phyloP scores from a whole-genome alignment of 2,888 invertebrate species.

The Mesorhabditis belari region DNA sequence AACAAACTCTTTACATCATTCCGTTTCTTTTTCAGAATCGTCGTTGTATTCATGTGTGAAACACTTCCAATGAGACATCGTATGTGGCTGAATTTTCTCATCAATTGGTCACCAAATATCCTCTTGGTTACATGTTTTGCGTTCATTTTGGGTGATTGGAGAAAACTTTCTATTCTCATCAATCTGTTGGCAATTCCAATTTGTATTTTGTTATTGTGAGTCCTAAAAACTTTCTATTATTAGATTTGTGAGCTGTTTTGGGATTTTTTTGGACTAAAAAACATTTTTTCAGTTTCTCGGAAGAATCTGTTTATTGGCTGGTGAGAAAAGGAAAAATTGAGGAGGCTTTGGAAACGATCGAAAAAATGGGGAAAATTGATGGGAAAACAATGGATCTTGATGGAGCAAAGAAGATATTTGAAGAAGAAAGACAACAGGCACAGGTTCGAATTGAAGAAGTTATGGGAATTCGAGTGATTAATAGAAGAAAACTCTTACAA shows the following conservation, averaged over 20 bases:
- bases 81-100: background rate
- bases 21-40: too few relatives aligned
- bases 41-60: background rate
- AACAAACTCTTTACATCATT: too few relatives aligned
- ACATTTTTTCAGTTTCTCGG: background rate
- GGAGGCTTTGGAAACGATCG: background rate
- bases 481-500: too few relatives aligned
- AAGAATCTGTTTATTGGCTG: background rate
- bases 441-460: too few relatives aligned
- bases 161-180: background rate
- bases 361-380: background rate
- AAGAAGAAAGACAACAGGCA: background rate
- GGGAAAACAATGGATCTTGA: background rate
- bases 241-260: too few relatives aligned
- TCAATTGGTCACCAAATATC: background rate
- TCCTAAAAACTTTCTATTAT: background rate
- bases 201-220: background rate
- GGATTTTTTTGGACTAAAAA: background rate
- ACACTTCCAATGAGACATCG: background rate
- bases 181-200: background rate
- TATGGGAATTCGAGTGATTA: too few relatives aligned
- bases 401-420: background rate
- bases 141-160: background rate
- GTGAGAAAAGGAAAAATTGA: background rate
- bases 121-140: background rate